These are phyloP conservation scores for Oscheius myriophilus DNA, from an alignment of 2,888 invertebrate species.

Conservation along the genomic window DNA sequence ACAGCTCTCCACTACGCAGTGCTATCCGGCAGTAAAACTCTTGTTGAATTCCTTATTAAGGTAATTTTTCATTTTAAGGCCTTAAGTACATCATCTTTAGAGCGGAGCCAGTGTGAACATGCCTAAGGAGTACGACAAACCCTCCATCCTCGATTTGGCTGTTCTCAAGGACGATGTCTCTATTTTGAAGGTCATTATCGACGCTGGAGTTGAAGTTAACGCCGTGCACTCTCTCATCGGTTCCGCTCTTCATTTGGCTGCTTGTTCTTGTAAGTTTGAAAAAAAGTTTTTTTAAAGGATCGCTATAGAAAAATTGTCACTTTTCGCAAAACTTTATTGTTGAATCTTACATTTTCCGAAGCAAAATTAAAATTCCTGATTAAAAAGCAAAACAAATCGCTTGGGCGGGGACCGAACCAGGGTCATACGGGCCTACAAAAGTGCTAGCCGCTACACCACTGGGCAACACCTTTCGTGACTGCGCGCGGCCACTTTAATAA, in stretches of 20 bases:
- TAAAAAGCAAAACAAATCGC: too few species aligned
- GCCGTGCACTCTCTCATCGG: slow-evolving; percentile 71
- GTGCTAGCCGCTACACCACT: too few species aligned
- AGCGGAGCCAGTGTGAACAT: slow-evolving; percentile 82
- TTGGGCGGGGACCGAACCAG: too few species aligned
- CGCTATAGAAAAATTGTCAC: too few species aligned
- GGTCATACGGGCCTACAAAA: too few species aligned
- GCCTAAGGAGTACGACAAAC: slow-evolving; percentile 77
- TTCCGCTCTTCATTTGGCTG: slow-evolving; percentile 72
- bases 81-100: slow-evolving; percentile 72
- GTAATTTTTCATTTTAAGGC: slow-evolving; percentile 25
- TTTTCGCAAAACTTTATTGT: too few species aligned
- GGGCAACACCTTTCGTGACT: too few species aligned
- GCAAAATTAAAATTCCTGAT: too few species aligned
- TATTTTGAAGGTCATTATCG: slow-evolving; percentile 70
- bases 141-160: slow-evolving; percentile 85
- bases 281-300: too few species aligned
- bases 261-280: slow-evolving; percentile 66
- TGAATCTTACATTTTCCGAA: too few species aligned
- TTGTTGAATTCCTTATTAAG: slow-evolving; percentile 80
- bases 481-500: too few species aligned
- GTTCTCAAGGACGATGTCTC: slow-evolving; percentile 76
- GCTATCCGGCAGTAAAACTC: slow-evolving; percentile 80
- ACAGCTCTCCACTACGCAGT: slow-evolving; percentile 90
- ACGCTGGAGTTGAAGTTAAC: slow-evolving; percentile 73